Evolutionary conservation across 2,888 invertebrate species (phyloP).

Genomic region (Protodeltote pygarga): DNA sequence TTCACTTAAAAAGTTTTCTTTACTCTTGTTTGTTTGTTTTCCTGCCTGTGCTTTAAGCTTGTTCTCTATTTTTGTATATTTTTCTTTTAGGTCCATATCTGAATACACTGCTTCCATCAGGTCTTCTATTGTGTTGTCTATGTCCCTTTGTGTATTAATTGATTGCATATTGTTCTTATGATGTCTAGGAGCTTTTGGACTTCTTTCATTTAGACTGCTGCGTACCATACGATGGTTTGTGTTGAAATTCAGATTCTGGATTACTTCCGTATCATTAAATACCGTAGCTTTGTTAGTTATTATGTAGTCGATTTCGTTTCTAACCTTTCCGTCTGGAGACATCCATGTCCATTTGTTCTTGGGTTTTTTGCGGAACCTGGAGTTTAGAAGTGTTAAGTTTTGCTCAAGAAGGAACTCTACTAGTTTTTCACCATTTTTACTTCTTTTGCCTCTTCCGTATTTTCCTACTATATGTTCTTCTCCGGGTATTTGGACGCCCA

Average conservation of each 20-base stretch:
- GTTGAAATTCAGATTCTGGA: conserved; percentile 15
- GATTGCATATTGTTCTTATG: background rate
- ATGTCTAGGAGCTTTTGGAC: background rate
- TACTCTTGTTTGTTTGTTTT: conserved; percentile 5
- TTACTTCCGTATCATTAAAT: conserved; percentile 10
- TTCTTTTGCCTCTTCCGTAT: conserved; percentile 5
- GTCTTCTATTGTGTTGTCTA: conserved; percentile 13
- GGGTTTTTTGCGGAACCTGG: conserved; percentile 4
- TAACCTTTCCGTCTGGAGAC: conserved; percentile 14
- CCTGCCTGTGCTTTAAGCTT: conserved; percentile 9
- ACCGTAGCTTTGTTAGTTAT: conserved; percentile 5
- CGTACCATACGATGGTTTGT: conserved; percentile 16
- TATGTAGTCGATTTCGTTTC: conserved; percentile 30
- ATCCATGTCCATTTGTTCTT: conserved; percentile 31
- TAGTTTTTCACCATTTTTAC: conserved; percentile 8
- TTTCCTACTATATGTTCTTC: background rate
- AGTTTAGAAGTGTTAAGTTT: conserved; percentile 16
- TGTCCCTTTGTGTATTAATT: background rate
- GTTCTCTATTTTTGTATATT: conserved; percentile 9
- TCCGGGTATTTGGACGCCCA: background rate
- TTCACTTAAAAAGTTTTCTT: conserved; percentile 3
- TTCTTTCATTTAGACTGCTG: background rate
- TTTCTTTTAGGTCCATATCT: conserved; percentile 13
- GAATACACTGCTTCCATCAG: conserved; percentile 14
- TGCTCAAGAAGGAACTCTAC: conserved; percentile 15